Conservation (phyloP, 2,888 invertebrate genomes). For the Callyntrura sp. region DNA sequence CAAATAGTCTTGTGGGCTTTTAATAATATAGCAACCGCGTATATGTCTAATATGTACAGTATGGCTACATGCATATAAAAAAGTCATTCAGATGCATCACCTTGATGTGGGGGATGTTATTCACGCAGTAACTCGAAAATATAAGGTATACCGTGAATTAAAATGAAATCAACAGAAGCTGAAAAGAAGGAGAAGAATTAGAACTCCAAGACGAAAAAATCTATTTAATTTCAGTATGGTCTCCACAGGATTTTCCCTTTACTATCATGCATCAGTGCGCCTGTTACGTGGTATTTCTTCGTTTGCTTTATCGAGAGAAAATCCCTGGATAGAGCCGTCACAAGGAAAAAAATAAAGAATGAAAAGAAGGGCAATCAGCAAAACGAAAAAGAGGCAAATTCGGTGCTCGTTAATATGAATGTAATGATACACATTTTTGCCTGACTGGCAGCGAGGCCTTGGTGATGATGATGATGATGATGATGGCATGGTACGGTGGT, state of each 20-base stretch:
- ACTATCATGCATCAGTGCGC: neutral
- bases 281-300: neutral
- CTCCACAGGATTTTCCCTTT: neutral
- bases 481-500: neutral
- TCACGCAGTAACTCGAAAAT: neutral
- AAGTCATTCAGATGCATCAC: neutral
- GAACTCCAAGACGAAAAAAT: neutral
- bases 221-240: conserved; percentile 10
- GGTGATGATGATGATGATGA: neutral
- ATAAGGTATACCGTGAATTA: conserved; percentile 18
- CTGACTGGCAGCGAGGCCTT: neutral
- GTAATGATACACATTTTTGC: conserved; percentile 21
- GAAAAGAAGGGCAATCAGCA: conserved; percentile 10
- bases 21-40: conserved; percentile 39
- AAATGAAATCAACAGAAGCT: conserved; percentile 62
- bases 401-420: conserved; percentile 32
- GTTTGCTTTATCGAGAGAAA: conserved; percentile 1
- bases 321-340: conserved; percentile 3
- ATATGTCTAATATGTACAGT: neutral
- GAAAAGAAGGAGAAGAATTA: conserved; percentile 39
- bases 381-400: conserved; percentile 46
- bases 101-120: neutral
- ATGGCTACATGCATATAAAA: neutral
- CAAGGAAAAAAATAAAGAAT: neutral
- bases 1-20: conserved; percentile 35